phyloP scores from a whole-genome alignment of 2,888 invertebrate genomes.

The Hirtodrosophila trivittata region DNA sequence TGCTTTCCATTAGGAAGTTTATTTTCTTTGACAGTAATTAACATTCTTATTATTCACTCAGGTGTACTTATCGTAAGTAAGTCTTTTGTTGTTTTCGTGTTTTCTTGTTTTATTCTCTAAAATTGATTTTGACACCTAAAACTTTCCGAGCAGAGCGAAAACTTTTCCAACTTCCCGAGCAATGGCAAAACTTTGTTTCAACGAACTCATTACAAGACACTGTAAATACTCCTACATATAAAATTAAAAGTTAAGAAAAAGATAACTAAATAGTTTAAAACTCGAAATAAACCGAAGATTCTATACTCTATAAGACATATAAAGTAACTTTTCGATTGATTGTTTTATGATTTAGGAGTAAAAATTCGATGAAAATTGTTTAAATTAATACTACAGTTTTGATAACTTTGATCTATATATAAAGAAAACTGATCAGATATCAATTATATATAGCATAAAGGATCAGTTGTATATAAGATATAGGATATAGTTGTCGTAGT shows the following conservation, averaged over 20 bases:
- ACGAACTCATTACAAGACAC: constrained; percentile 29
- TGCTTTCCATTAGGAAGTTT: constrained; percentile 61
- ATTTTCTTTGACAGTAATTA: constrained; percentile 56
- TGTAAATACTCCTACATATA: constrained; percentile 30
- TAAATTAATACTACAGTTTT: too few species aligned
- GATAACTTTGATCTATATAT: too few species aligned
- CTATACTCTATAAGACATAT: too few species aligned
- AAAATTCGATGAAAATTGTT: too few species aligned
- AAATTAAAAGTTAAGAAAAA: constrained; percentile 15
- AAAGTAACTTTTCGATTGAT: too few species aligned
- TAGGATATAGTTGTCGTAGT: neutral
- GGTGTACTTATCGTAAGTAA: constrained; percentile 36
- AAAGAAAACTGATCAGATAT: too few species aligned
- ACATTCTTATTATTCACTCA: constrained; percentile 29
- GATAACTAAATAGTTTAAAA: constrained; percentile 5
- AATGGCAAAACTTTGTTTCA: constrained; percentile 46
- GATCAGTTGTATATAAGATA: too few species aligned
- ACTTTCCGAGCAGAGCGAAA: constrained; percentile 6
- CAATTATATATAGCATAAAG: too few species aligned
- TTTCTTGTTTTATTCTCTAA: constrained; percentile 27
- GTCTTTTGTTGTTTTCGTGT: constrained; percentile 10
- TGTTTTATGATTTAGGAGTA: too few species aligned
- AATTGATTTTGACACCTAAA: constrained; percentile 75
- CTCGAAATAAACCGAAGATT: too few species aligned
- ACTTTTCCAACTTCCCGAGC: constrained; percentile 37